These are phyloP conservation scores for Australoheros scitulus DNA, from an alignment of 2,113 vertebrate genomes.

Conservation along the genomic window DNA sequence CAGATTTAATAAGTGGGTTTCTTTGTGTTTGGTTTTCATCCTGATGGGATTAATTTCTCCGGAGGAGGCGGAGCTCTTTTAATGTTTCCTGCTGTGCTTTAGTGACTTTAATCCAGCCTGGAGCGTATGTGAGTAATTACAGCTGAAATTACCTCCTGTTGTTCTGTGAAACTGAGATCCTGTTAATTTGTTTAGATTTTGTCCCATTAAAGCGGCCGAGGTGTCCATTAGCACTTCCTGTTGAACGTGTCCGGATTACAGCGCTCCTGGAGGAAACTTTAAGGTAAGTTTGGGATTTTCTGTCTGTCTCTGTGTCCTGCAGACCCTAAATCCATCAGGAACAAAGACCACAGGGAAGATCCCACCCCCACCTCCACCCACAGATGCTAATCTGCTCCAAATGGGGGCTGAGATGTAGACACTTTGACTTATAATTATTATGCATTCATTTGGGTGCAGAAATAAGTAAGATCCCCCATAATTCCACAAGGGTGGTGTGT, in stretches of 20 bases:
- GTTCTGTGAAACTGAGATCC: neutral
- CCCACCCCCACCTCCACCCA: neutral
- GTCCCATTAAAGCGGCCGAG: neutral
- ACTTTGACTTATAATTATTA: too few species aligned
- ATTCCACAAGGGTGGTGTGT: neutral
- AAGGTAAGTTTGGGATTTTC: neutral
- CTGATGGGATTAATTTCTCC: neutral
- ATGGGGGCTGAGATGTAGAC: neutral
- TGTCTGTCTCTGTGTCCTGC: neutral
- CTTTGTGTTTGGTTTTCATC: neutral
- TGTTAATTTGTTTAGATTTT: neutral
- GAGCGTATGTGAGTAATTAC: neutral
- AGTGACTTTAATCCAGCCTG: neutral
- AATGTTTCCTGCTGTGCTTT: neutral
- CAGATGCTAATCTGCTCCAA: neutral
- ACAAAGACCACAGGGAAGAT: neutral
- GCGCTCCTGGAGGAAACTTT: neutral
- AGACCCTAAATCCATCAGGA: neutral
- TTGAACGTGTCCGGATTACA: accelerated
- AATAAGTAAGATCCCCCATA: too few species aligned
- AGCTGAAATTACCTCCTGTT: neutral
- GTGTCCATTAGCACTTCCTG: neutral
- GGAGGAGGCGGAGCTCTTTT: neutral
- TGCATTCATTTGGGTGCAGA: neutral
- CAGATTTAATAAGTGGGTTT: neutral